Evolutionary conservation across 1,140 invertebrate species (phyloP), one percentile per base, ranked within the genome.

Genomic region (Paralvinella palmiformis): DNA sequence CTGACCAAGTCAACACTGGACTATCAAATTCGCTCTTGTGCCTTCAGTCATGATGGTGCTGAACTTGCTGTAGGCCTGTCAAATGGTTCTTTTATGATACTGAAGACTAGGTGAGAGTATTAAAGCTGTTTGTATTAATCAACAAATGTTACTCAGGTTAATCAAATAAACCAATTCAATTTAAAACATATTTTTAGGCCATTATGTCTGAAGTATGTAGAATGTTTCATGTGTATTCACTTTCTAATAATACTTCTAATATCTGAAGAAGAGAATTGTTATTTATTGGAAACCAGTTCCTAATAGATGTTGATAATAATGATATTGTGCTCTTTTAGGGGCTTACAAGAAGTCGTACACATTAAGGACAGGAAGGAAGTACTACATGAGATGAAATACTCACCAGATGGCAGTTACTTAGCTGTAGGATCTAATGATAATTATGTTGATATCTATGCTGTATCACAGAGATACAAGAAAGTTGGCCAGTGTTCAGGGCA

Each of bases 391-490:
- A 71, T 82, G 67, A 82, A 81, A 64, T 81, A 69, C 62, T 80
- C 78, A 3, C 78, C 79, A 10, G 77, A 78, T 72, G 77, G 77
- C 2, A 73, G 77, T 27, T 78, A 71, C 45, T 62, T 81, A 41
- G 78, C 80, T 32, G 78, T 81, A 2, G 80, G 72, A 2, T 81
- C 78, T 32, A 81, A 80, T 67, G 80, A 81, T 67, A 79, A 79
- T 57, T 80, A 75, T 73, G 77, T 81, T 5, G 80, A 81, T 58
- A 72, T 81, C 13, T 81, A 80, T 56, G 66, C 75, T 1, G 70
- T 70, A 1, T 71, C 72, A 7, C 75, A 79, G 62, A 61, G 72
- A 15, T 81, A 76, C 70, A 80, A 78, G 63, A 68, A 69, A 37
- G 74, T 80, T 1, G 77, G 76, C 1, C 69, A 66, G 1, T 81